These are phyloP conservation scores for Nemotelus pantherinus DNA, from an alignment of 2,888 invertebrate genomes.

Conservation along the genomic window DNA sequence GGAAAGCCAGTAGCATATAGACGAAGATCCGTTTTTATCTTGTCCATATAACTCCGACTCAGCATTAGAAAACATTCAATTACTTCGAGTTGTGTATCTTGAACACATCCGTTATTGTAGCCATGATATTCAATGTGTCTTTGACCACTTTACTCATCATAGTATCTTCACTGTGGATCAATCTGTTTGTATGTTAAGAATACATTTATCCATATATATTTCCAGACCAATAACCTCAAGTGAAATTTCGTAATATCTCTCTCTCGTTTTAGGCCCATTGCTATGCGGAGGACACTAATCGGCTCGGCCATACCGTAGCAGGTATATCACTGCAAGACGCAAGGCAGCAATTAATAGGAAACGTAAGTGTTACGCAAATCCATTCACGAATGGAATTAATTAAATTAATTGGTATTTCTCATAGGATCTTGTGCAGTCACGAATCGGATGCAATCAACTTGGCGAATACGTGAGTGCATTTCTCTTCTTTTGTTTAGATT, in stretches of 20 bases:
- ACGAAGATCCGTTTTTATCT: too few relatives aligned
- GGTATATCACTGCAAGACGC: slow-evolving; percentile 40
- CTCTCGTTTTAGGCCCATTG: neutral
- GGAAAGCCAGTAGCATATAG: too few relatives aligned
- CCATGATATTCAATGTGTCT: too few relatives aligned
- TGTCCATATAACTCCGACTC: too few relatives aligned
- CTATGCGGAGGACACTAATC: neutral
- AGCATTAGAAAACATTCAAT: too few relatives aligned
- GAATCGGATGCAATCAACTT: slow-evolving; percentile 4
- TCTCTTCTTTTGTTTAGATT: neutral
- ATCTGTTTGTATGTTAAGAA: too few relatives aligned
- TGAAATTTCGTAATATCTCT: neutral
- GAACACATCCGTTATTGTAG: too few relatives aligned
- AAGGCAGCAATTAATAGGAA: slow-evolving; percentile 34
- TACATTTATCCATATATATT: too few relatives aligned
- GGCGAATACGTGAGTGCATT: slow-evolving; percentile 33
- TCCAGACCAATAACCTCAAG: neutral
- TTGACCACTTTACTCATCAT: too few relatives aligned
- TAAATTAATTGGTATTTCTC: neutral
- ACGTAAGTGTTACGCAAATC: slow-evolving; percentile 25
- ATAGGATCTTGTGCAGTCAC: neutral
- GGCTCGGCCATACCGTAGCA: neutral
- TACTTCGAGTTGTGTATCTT: too few relatives aligned
- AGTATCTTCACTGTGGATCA: too few relatives aligned
- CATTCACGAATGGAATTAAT: slow-evolving; percentile 29